Evolutionary conservation across 2,113 vertebrate species (phyloP).

Genomic region (Atrichornis clamosus): DNA sequence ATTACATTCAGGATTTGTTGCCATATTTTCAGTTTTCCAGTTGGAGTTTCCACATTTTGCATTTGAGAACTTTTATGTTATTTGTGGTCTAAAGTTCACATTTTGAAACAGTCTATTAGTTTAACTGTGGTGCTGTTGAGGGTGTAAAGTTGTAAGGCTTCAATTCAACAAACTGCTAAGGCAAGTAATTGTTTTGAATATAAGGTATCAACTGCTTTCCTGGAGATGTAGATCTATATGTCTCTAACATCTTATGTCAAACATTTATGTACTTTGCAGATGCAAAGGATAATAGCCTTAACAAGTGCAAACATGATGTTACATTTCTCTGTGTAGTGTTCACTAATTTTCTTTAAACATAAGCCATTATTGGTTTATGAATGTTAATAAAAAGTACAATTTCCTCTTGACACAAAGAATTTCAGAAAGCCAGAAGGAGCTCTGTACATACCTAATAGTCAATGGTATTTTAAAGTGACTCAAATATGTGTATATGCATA

Average conservation of each 20-base stretch:
- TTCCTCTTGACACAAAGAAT: background rate
- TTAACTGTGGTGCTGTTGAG: background rate
- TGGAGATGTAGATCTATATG: background rate
- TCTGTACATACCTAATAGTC: background rate
- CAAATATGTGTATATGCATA: background rate
- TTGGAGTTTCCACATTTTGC: background rate
- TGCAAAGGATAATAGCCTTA: background rate
- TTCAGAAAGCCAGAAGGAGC: background rate
- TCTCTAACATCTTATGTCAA: background rate
- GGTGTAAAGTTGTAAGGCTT: background rate
- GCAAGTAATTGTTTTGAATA: background rate
- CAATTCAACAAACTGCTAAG: background rate
- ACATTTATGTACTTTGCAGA: background rate
- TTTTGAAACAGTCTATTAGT: background rate
- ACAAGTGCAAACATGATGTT: background rate
- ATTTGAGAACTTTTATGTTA: background rate
- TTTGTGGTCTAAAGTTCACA: background rate
- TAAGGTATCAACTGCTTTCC: background rate
- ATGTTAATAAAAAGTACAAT: background rate
- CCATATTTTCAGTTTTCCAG: background rate
- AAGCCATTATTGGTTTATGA: background rate
- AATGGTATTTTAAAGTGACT: background rate
- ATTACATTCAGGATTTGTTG: background rate
- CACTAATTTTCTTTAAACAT: background rate
- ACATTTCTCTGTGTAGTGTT: background rate